These are phyloP conservation scores for Gerris lacustris DNA, from an alignment of 2,888 invertebrate genomes.

Conservation along the genomic window DNA sequence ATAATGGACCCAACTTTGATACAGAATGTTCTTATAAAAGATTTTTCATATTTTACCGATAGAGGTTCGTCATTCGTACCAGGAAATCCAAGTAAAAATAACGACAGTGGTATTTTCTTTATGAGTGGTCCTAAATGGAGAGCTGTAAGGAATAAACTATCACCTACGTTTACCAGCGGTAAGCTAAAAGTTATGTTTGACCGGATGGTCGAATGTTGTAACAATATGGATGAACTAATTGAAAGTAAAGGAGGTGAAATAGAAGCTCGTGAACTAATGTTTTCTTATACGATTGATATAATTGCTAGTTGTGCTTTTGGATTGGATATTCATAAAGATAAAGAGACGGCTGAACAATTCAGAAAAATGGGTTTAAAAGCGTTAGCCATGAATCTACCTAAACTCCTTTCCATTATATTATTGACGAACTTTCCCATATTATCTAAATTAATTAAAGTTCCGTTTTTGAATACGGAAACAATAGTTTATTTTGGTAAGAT, in stretches of 20 bases:
- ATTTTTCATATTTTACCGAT: constrained; percentile 3
- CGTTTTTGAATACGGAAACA: neutral
- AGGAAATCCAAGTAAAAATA: neutral
- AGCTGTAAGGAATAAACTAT: constrained; percentile 1
- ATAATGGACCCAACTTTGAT: neutral
- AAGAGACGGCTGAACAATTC: neutral
- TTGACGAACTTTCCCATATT: neutral
- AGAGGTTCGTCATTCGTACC: neutral
- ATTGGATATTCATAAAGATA: neutral
- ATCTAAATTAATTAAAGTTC: neutral
- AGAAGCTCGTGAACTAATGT: neutral
- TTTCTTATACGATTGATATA: neutral
- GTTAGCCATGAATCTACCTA: neutral
- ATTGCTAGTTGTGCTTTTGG: constrained; percentile 7
- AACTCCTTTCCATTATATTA: neutral
- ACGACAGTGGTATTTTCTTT: neutral
- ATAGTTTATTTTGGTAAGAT: neutral
- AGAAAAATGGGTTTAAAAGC: constrained; percentile 5
- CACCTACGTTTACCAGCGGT: constrained; percentile 5
- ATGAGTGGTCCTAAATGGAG: neutral
- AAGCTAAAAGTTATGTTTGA: constrained; percentile 8
- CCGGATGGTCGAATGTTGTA: neutral
- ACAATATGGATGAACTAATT: neutral
- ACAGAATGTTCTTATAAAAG: neutral
- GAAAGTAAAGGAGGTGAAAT: neutral